These are phyloP conservation scores for Cactoblastis cactorum DNA, from an alignment of 2,888 invertebrate species.

Conservation along the genomic window DNA sequence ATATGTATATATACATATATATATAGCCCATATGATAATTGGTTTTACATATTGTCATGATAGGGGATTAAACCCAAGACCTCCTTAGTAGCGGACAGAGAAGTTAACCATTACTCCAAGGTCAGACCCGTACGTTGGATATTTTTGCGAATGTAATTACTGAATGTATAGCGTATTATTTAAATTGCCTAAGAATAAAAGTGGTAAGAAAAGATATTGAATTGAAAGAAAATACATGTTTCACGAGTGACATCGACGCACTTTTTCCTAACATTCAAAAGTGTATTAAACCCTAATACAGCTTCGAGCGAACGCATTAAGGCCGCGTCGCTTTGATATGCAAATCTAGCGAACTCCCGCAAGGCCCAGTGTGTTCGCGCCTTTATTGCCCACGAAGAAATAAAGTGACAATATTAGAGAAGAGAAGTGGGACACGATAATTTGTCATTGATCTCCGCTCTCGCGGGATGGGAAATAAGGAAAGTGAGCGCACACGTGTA, in stretches of 20 bases:
- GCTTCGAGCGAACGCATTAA: background rate
- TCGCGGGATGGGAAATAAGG: background rate
- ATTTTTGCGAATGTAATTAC: too few relatives aligned
- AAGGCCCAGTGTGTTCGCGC: background rate
- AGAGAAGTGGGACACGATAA: background rate
- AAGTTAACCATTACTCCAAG: too few relatives aligned
- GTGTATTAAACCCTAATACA: slow-evolving; percentile 4
- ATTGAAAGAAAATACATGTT: background rate
- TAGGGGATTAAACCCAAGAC: too few relatives aligned
- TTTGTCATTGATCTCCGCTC: slow-evolving; percentile 7
- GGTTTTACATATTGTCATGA: too few relatives aligned
- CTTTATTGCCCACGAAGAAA: background rate
- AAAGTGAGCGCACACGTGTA: background rate
- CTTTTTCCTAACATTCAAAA: background rate
- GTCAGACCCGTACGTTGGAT: too few relatives aligned
- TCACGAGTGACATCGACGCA: background rate
- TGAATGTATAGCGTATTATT: too few relatives aligned
- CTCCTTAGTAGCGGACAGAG: too few relatives aligned
- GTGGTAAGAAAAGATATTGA: too few relatives aligned
- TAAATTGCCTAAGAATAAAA: too few relatives aligned
- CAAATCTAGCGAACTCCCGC: background rate
- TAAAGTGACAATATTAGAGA: background rate
- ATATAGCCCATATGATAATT: too few relatives aligned
- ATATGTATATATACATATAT: too few relatives aligned
- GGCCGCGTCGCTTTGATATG: slow-evolving; percentile 5